Evolutionary conservation across 2,113 vertebrate species (phyloP).

Genomic region (Uria aalge): DNA sequence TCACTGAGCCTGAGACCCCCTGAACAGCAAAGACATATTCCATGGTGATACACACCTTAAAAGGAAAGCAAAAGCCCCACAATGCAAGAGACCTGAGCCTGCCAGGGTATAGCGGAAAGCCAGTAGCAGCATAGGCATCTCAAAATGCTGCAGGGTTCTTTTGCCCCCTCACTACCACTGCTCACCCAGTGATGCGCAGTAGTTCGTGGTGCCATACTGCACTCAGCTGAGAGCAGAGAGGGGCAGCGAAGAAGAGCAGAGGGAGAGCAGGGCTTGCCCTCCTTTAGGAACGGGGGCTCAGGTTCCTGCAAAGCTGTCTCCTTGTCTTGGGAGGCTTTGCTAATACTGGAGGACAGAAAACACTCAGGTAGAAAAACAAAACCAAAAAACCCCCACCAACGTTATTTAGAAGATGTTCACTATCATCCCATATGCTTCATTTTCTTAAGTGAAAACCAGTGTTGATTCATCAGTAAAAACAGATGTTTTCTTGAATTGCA

Average conservation of each 20-base stretch:
- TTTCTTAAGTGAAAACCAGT: not conserved
- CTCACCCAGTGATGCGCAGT: rapidly evolving
- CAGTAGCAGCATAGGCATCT: not conserved
- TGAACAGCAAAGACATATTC: not conserved
- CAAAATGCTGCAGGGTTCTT: not conserved
- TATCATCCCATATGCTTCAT: not conserved
- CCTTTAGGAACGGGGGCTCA: not conserved
- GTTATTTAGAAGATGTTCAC: not conserved
- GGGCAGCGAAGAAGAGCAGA: not conserved
- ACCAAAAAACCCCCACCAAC: no score
- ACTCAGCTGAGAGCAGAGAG: not conserved
- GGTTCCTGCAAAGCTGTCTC: not conserved
- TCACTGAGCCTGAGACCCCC: not conserved
- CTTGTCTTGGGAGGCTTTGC: not conserved
- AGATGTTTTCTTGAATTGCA: not conserved
- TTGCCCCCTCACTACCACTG: not conserved
- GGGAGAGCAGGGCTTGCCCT: not conserved
- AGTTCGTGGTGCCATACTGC: rapidly evolving
- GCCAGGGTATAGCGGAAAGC: not conserved
- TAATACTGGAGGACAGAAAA: not conserved
- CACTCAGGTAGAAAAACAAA: not conserved
- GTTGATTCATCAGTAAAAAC: not conserved
- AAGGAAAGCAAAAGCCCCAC: not conserved
- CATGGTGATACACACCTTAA: not conserved
- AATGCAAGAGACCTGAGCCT: rapidly evolving